Evolutionary conservation across 2,113 vertebrate species (phyloP).

Genomic region (Oncorhynchus clarkii): DNA sequence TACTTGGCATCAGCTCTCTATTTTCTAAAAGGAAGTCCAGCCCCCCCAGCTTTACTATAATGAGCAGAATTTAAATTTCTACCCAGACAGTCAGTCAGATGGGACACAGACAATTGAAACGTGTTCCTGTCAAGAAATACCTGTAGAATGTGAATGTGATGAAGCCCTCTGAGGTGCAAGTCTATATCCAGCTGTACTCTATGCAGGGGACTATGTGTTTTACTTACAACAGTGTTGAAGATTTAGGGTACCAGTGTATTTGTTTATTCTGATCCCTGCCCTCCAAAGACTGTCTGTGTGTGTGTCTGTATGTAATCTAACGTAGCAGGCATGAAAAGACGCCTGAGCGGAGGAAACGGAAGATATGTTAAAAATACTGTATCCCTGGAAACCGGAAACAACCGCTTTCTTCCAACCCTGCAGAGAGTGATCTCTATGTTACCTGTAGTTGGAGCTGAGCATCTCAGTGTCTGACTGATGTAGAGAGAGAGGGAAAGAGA

Average conservation of each 20-base stretch:
- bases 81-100: neutral
- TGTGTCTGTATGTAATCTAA: neutral
- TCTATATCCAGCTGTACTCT: neutral
- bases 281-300: neutral
- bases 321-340: no score
- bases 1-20: conserved; percentile 31
- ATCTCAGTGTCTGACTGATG: conserved; percentile 6
- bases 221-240: neutral
- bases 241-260: neutral
- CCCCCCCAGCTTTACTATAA: conserved; percentile 37
- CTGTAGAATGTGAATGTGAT: conserved; percentile 24
- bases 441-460: conserved; percentile 38
- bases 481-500: neutral
- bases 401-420: neutral
- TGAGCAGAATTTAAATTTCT: conserved; percentile 36
- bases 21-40: conserved; percentile 28
- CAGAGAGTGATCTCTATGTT: neutral
- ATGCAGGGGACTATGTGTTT: neutral
- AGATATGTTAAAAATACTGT: no score
- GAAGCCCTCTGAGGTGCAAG: conserved; percentile 12
- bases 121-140: conserved; percentile 12
- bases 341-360: no score
- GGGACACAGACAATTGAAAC: conserved; percentile 15
- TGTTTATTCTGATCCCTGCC: neutral
- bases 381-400: no score